phyloP scores from a whole-genome alignment of 2,113 vertebrate genomes.

The Capreolus pygargus region DNA sequence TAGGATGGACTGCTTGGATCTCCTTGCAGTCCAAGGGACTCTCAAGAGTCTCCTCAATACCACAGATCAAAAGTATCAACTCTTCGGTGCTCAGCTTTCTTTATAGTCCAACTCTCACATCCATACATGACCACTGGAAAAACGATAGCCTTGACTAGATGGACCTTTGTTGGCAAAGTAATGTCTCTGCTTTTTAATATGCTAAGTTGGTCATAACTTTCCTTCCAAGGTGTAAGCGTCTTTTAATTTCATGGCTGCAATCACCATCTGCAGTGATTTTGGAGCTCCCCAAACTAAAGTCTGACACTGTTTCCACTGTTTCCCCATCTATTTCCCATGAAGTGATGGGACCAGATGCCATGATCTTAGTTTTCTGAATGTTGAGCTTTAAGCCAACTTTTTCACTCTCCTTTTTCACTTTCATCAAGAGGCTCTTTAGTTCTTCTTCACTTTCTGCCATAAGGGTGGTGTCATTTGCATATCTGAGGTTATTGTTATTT shows the following conservation, averaged over 20 bases:
- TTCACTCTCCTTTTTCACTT: background rate
- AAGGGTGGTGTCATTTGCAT: background rate
- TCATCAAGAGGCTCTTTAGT: background rate
- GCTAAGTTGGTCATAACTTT: background rate
- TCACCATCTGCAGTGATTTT: background rate
- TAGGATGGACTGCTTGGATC: background rate
- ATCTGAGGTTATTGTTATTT: background rate
- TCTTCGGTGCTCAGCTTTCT: accelerated
- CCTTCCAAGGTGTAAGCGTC: background rate
- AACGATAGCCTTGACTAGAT: background rate
- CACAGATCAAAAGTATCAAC: background rate
- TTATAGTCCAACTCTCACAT: background rate
- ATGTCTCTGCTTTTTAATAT: background rate
- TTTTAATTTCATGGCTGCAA: background rate
- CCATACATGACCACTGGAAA: background rate
- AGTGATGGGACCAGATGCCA: background rate
- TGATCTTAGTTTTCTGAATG: background rate
- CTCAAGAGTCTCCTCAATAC: background rate
- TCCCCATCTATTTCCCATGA: background rate
- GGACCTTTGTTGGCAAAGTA: background rate
- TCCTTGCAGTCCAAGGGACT: background rate
- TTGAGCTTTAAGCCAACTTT: background rate
- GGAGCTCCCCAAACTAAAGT: accelerated
- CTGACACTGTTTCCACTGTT: background rate
- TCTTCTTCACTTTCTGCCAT: background rate